phyloP scores from a whole-genome alignment of 2,888 invertebrate species.

The Melanostoma mellinum region DNA sequence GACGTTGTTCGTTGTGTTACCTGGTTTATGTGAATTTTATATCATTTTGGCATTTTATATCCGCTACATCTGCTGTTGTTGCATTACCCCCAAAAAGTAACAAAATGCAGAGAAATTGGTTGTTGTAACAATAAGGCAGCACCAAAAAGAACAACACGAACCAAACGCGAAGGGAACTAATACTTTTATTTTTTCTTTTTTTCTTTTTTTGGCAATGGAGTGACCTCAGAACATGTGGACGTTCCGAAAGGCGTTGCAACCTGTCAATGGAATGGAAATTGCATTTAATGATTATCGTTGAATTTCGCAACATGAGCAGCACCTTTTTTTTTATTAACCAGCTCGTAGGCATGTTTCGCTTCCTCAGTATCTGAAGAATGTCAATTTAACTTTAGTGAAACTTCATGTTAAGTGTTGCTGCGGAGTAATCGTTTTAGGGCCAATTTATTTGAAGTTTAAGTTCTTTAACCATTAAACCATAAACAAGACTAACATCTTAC shows the following conservation, averaged over 20 bases:
- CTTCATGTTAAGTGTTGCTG: slow-evolving; percentile 21
- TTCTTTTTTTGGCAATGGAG: slow-evolving; percentile 19
- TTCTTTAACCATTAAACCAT: slow-evolving; percentile 13
- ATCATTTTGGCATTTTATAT: slow-evolving; percentile 73
- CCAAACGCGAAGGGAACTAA: slow-evolving; percentile 3
- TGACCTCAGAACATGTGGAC: slow-evolving; percentile 55
- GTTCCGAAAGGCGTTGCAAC: slow-evolving; percentile 63
- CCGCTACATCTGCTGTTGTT: slow-evolving; percentile 69
- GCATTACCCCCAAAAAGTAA: slow-evolving; percentile 51
- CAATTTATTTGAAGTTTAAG: slow-evolving; percentile 40
- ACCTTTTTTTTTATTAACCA: slow-evolving; percentile 13
- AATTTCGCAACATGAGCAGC: slow-evolving; percentile 58
- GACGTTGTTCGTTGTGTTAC: slow-evolving; percentile 38
- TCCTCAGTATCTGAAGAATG: slow-evolving; percentile 51
- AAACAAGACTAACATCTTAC: neutral
- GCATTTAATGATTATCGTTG: slow-evolving; percentile 64
- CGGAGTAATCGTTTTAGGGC: slow-evolving; percentile 17
- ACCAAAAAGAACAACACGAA: slow-evolving; percentile 12
- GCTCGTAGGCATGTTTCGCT: neutral
- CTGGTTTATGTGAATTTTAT: slow-evolving; percentile 70
- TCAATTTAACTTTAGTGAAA: slow-evolving; percentile 35
- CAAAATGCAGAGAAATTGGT: slow-evolving; percentile 31
- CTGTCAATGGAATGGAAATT: slow-evolving; percentile 68
- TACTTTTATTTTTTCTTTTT: neutral
- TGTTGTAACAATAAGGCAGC: slow-evolving; percentile 36